Conservation (phyloP, 2,797 vertebrate genomes). For the Monodelphis domestica region DNA sequence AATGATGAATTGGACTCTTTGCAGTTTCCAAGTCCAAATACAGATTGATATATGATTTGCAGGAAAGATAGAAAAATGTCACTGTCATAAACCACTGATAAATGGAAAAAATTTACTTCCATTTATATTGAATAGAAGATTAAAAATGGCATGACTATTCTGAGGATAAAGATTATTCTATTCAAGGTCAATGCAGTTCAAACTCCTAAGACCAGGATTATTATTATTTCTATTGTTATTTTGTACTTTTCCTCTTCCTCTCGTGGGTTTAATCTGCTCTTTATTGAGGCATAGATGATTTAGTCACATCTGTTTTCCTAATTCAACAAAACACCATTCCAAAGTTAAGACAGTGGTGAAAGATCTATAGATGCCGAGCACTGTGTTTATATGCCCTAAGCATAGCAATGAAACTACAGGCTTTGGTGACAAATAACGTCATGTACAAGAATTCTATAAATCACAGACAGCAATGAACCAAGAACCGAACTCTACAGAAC, state of each 20-base stretch:
- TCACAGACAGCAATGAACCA: constrained; percentile 48
- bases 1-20: constrained; percentile 26
- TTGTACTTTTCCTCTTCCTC: constrained; percentile 27
- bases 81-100: constrained; percentile 52
- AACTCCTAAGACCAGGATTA: constrained; percentile 25
- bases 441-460: constrained; percentile 61
- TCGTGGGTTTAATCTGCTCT: constrained; percentile 59
- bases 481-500: constrained; percentile 35
- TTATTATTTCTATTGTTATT: constrained; percentile 18
- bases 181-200: constrained; percentile 45
- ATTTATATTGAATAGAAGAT: constrained; percentile 69
- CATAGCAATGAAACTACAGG: constrained; percentile 51
- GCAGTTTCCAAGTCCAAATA: constrained; percentile 25
- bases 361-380: constrained; percentile 48
- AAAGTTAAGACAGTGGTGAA: constrained; percentile 70
- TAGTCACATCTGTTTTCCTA: constrained; percentile 65
- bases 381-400: constrained; percentile 45
- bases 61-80: constrained; percentile 57
- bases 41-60: constrained; percentile 53
- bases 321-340: constrained; percentile 60
- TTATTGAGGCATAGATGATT: constrained; percentile 44
- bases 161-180: constrained; percentile 58
- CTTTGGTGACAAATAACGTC: constrained; percentile 71
- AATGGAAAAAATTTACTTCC: constrained; percentile 62
- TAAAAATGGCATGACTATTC: constrained; percentile 55